Percentiles rank a stretch among this genome's conserved stretches.
phyloP scores from a whole-genome alignment of 2,113 vertebrate genomes.

The Callipepla squamata region DNA sequence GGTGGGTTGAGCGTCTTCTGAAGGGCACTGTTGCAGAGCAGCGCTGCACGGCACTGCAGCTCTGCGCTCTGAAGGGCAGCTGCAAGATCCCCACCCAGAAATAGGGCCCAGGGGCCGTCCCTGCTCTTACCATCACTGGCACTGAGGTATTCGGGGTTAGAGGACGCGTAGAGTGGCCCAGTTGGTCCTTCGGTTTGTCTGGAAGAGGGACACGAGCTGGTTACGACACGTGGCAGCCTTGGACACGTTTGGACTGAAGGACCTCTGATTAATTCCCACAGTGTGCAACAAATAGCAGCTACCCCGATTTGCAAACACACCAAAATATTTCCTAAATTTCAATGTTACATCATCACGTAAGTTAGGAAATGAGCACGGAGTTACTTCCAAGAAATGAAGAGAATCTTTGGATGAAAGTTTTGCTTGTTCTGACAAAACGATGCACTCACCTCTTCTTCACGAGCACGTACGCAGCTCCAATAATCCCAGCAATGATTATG shows the following conservation, averaged over 20 bases:
- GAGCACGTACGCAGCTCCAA: constrained; percentile 82
- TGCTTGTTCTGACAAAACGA: neutral
- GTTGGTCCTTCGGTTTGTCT: constrained; percentile 93
- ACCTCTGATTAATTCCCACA: neutral
- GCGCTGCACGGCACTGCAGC: neutral
- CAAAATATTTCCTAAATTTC: neutral
- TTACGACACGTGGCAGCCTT: neutral
- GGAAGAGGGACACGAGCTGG: neutral
- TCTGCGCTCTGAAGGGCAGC: accelerated
- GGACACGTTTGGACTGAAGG: neutral
- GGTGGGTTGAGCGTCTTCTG: neutral
- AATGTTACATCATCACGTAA: neutral
- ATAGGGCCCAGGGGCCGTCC: neutral
- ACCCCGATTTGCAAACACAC: neutral
- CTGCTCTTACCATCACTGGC: constrained; percentile 89
- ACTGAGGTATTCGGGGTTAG: constrained; percentile 96
- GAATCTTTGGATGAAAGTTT: neutral
- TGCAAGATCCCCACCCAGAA: neutral
- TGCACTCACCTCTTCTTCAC: constrained; percentile 89
- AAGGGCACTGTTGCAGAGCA: neutral
- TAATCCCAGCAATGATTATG: constrained; percentile 83
- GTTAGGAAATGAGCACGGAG: neutral
- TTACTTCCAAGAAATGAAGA: neutral
- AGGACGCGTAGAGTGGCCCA: constrained; percentile 92
- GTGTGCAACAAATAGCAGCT: neutral